phyloP scores from a whole-genome alignment of 2,888 invertebrate genomes.

The Teinopalpus imperialis region DNA sequence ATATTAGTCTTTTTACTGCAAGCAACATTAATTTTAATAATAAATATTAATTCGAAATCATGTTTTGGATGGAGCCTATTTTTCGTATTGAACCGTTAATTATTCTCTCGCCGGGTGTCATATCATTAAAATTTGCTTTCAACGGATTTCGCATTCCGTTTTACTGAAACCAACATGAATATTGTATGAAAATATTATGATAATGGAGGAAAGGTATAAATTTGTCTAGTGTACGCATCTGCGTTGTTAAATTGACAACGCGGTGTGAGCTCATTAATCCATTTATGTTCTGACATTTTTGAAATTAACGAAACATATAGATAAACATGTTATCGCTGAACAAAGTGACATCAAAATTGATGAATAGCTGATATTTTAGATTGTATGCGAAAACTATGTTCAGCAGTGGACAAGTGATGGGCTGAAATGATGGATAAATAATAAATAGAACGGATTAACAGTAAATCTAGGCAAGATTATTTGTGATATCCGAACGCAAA shows the following conservation, averaged over 20 bases:
- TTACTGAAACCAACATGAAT: slow-evolving; percentile 21
- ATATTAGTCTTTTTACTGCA: no score
- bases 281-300: slow-evolving; percentile 12
- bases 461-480: no score
- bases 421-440: no score
- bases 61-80: slow-evolving; percentile 4
- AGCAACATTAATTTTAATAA: no score
- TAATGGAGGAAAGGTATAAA: slow-evolving; percentile 22
- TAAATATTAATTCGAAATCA: no score
- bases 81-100: slow-evolving; percentile 17
- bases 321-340: no score
- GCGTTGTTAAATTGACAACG: slow-evolving; percentile 17
- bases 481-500: no score
- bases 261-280: slow-evolving; percentile 11
- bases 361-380: no score
- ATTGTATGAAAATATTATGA: slow-evolving; percentile 22
- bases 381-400: no score
- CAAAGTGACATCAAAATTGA: no score
- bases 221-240: slow-evolving; percentile 18
- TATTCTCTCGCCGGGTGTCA: slow-evolving; percentile 6
- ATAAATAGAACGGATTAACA: no score
- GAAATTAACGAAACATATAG: slow-evolving; percentile 5
- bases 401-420: no score
- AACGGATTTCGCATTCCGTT: slow-evolving; percentile 23
- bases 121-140: slow-evolving; percentile 26